phyloP scores from a whole-genome alignment of 2,113 vertebrate genomes.

The Sinocyclocheilus grahami region DNA sequence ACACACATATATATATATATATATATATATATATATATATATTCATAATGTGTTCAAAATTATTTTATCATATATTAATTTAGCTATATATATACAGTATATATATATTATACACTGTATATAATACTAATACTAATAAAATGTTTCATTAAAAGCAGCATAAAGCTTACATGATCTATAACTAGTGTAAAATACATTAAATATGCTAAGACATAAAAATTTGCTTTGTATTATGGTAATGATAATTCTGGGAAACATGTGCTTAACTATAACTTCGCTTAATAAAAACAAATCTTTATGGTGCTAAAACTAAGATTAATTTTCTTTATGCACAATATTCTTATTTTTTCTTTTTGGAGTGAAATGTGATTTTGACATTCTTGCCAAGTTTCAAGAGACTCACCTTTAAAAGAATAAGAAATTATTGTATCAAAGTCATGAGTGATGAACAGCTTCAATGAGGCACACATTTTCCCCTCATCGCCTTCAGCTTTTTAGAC shows the following conservation, averaged over 20 bases:
- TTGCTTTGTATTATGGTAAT: not conserved
- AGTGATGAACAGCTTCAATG: conserved; percentile 1
- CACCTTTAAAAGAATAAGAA: not conserved
- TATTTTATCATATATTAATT: too few relatives aligned
- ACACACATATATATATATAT: too few relatives aligned
- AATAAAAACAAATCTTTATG: too few relatives aligned
- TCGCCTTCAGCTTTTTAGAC: not conserved
- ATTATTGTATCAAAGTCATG: not conserved
- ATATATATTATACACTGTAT: too few relatives aligned
- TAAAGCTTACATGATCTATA: not conserved
- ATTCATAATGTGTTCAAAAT: too few relatives aligned
- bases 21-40: too few relatives aligned
- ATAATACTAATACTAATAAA: not conserved
- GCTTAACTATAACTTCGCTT: not conserved
- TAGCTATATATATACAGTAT: too few relatives aligned
- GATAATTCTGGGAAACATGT: not conserved
- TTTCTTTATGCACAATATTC: not conserved
- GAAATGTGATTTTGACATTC: not conserved
- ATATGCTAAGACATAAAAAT: too few relatives aligned
- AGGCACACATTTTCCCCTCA: not conserved
- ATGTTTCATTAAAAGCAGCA: not conserved
- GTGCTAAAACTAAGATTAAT: not conserved
- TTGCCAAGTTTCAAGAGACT: not conserved
- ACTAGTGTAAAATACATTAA: not conserved
- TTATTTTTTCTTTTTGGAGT: not conserved